A percentile compares a stretch with the other conserved stretches of the same genome.
phyloP scores from a whole-genome alignment of 2,888 invertebrate species.

The Philereme transversata region DNA sequence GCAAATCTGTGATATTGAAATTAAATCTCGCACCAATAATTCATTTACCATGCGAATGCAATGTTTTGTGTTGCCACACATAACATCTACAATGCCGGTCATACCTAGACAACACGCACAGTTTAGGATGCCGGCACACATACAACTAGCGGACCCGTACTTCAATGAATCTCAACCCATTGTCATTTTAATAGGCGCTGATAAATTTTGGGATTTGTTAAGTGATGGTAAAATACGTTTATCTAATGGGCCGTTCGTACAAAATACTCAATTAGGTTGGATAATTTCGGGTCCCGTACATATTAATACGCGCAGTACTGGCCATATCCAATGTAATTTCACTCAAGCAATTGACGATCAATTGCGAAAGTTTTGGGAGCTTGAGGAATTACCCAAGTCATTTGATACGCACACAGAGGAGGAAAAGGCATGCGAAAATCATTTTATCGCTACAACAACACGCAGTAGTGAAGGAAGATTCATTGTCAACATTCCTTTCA shows the following conservation, averaged over 20 bases:
- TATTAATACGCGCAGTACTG: neutral
- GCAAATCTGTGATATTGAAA: too few relatives aligned
- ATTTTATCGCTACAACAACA: constrained; percentile 11
- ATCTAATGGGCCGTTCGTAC: constrained; percentile 33
- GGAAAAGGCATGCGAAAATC: constrained; percentile 5
- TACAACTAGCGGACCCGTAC: constrained; percentile 11
- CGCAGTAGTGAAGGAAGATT: constrained; percentile 26
- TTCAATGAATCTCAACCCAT: constrained; percentile 2
- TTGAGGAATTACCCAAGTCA: constrained; percentile 20
- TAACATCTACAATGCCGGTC: neutral
- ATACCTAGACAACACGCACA: neutral
- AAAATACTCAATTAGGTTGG: constrained; percentile 39
- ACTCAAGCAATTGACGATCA: constrained; percentile 24
- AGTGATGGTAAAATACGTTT: constrained; percentile 25
- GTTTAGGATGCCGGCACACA: constrained; percentile 5
- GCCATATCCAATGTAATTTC: constrained; percentile 30
- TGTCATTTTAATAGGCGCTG: constrained; percentile 23
- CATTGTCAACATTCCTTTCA: constrained; percentile 23
- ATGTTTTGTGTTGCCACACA: neutral
- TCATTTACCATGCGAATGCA: neutral
- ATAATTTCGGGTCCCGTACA: constrained; percentile 34
- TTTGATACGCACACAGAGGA: constrained; percentile 4
- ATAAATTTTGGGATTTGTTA: constrained; percentile 35
- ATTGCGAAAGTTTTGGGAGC: constrained; percentile 36
- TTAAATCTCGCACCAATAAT: too few relatives aligned